Evolutionary conservation across 23 tunicate genomes (phyloP).

Genomic region (Halocynthia roretzi): DNA sequence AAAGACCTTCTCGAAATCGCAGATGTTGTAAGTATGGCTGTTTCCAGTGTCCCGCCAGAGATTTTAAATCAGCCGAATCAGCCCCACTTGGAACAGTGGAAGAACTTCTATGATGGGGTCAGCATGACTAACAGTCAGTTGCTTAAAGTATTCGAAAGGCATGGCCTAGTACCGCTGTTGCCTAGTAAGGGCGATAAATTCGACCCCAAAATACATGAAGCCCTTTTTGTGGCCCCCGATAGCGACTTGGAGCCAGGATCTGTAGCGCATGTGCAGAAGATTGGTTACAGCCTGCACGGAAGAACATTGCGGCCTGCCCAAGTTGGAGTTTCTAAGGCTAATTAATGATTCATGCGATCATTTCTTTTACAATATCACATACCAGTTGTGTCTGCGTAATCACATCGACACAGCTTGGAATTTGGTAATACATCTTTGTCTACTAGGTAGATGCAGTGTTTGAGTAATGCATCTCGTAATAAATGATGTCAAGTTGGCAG

Average conservation of each 20-base stretch:
- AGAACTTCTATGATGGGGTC: conserved; percentile 65
- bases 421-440: too few species aligned
- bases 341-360: neutral
- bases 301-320: conserved; percentile 78
- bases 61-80: conserved; percentile 8
- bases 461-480: too few species aligned
- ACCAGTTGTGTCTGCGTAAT: too few species aligned
- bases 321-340: conserved; percentile 63
- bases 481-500: too few species aligned
- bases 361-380: neutral
- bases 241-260: conserved; percentile 53
- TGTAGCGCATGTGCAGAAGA: conserved; percentile 60
- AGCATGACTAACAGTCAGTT: conserved; percentile 68
- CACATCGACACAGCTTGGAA: too few species aligned
- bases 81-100: conserved; percentile 43
- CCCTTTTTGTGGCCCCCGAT: conserved; percentile 68
- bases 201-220: conserved; percentile 85
- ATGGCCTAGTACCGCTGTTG: conserved; percentile 40
- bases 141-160: conserved; percentile 73
- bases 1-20: conserved; percentile 88
- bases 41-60: conserved; percentile 50
- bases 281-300: conserved; percentile 71
- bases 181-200: conserved; percentile 84
- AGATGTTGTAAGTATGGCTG: conserved; percentile 66
- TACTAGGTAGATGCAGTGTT: too few species aligned